phyloP scores from a whole-genome alignment of 1,140 invertebrate genomes.

The Coptotermes formosanus region DNA sequence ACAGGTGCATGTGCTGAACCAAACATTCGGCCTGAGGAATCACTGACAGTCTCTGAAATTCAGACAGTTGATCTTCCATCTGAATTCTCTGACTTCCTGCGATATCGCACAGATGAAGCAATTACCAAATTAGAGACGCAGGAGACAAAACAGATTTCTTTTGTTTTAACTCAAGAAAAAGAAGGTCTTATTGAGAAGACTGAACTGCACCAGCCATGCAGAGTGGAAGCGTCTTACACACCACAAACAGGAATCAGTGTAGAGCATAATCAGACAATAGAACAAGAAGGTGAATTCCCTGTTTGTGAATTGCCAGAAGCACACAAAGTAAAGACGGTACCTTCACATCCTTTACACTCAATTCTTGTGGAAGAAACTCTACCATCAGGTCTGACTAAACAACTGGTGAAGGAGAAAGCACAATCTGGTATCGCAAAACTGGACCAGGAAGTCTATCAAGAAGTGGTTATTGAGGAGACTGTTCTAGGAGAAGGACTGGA shows the following conservation, averaged over 20 bases:
- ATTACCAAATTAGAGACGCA: constrained; percentile 49
- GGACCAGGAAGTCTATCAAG: constrained; percentile 50
- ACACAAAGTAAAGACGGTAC: constrained; percentile 53
- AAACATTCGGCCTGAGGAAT: constrained; percentile 53
- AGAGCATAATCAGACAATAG: constrained; percentile 52
- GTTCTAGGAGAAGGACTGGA: constrained; percentile 50
- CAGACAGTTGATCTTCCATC: constrained; percentile 53
- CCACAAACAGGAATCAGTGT: constrained; percentile 52
- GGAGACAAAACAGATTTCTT: constrained; percentile 58
- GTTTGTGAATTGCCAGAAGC: constrained; percentile 54
- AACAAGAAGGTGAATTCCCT: constrained; percentile 57
- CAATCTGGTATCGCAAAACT: constrained; percentile 49
- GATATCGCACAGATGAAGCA: constrained; percentile 56
- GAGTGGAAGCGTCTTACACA: constrained; percentile 47
- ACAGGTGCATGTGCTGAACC: constrained; percentile 51
- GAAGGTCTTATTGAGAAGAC: constrained; percentile 48
- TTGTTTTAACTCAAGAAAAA: constrained; percentile 54
- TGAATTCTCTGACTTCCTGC: constrained; percentile 53
- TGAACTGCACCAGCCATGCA: constrained; percentile 44
- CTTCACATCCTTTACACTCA: constrained; percentile 55
- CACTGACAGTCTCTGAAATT: constrained; percentile 55
- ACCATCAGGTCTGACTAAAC: constrained; percentile 50
- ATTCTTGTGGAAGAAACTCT: constrained; percentile 59
- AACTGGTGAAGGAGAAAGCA: constrained; percentile 46
- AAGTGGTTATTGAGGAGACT: constrained; percentile 55